Conservation (phyloP, 1,140 invertebrate genomes). For the Lasioglossum albipes region DNA sequence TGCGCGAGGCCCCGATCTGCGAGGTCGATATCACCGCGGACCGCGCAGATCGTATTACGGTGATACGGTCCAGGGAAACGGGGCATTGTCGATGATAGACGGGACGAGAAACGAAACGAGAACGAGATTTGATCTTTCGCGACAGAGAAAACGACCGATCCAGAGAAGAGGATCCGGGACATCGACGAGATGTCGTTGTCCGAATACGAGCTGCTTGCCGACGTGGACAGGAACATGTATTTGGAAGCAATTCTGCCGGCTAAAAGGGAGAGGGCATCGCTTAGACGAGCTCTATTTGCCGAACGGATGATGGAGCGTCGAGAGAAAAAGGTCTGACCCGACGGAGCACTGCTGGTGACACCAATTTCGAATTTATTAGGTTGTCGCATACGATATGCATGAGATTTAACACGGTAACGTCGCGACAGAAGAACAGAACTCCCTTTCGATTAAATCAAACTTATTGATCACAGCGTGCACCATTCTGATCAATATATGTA, state of each 20-base stretch:
- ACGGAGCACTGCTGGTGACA: background rate
- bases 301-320: constrained; percentile 33
- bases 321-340: constrained; percentile 7
- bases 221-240: constrained; percentile 64
- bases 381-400: no score
- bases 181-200: constrained; percentile 66
- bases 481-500: no score
- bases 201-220: constrained; percentile 60
- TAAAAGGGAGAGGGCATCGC: constrained; percentile 46
- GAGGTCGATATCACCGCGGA: no score
- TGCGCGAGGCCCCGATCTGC: no score
- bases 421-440: no score
- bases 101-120: background rate
- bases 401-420: no score
- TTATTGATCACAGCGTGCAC: no score
- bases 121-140: constrained; percentile 11
- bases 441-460: no score
- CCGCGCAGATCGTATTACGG: no score
- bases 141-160: constrained; percentile 21
- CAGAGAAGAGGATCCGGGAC: constrained; percentile 32
- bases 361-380: background rate
- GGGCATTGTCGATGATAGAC: no score
- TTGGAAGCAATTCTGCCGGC: constrained; percentile 46
- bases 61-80: no score
- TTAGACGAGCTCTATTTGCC: constrained; percentile 44